These are phyloP conservation scores for Junco hyemalis DNA, from an alignment of 2,113 vertebrate species.

Conservation along the genomic window DNA sequence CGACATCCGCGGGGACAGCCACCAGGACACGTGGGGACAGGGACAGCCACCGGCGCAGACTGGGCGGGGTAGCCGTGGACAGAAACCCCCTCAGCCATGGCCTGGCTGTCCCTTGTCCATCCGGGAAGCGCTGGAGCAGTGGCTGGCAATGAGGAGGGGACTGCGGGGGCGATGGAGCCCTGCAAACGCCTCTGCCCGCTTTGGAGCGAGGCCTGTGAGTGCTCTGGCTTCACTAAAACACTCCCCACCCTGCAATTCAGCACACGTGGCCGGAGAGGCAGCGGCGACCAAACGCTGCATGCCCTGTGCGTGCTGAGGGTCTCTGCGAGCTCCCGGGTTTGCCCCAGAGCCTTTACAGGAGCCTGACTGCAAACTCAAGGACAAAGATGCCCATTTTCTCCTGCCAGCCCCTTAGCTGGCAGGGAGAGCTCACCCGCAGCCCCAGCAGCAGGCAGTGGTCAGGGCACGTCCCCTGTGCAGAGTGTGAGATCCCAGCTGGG, in stretches of 20 bases:
- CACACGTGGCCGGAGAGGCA: accelerated
- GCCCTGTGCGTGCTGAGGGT: accelerated
- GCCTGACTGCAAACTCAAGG: background rate
- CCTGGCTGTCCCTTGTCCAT: background rate
- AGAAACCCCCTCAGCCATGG: background rate
- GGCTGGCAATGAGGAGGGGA: background rate
- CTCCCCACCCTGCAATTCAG: accelerated
- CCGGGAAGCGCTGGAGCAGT: background rate
- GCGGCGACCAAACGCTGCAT: too few species aligned
- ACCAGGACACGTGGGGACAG: background rate
- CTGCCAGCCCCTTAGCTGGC: background rate
- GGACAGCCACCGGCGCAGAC: background rate
- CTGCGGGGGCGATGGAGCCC: accelerated
- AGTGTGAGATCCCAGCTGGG: background rate
- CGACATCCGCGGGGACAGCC: background rate
- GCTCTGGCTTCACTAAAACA: background rate
- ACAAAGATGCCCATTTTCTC: background rate
- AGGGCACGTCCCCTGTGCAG: background rate
- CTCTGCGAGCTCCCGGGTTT: background rate
- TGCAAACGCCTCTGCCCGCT: background rate
- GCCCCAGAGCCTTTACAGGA: background rate
- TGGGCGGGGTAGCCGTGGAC: background rate
- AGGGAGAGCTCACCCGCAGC: background rate
- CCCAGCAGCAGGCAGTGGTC: background rate
- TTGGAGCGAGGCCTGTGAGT: accelerated